Base-by-base conservation (phyloP, 37 sponge, comb jelly and placozoan genomes). In the Spongilla lacustris region DNA sequence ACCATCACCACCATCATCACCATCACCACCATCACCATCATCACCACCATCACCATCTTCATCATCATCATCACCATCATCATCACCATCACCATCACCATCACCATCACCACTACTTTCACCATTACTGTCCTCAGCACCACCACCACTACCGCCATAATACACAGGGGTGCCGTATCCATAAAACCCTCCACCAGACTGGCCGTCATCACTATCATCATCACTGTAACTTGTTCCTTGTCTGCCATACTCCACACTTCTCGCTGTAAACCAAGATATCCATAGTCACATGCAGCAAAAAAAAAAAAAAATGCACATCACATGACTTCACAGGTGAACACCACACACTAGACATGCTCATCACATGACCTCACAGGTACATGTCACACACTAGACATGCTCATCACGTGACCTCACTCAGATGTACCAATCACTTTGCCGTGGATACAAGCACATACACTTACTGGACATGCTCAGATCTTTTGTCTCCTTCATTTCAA, bases 401-500 rank as follows among this genome's bases (percentile, higher is more conserved):
- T 46, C 46, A 46, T 46, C 46, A 46, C 8, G 46, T 46, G 46
- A 46, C 46, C 46, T 46, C 46, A 46, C 46, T 10, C 46, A 46
- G n/a, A n/a, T n/a, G n/a, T n/a, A n/a, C n/a, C n/a, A n/a, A n/a
- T n/a, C n/a, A n/a, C n/a, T n/a, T n/a, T n/a, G n/a, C n/a, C n/a
- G n/a, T n/a, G n/a, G n/a, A n/a, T n/a, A n/a, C 27, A 69, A 69
- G 21, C 6, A 9, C 4, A n/a, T n/a, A n/a, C 2, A 85, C 91
- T 93, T 36, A 91, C 95, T 94, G 36, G 99, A 97, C 93, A 99
- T 92, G 88, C 89, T 84, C 14, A 97, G 90, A 4, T 93, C 96
- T 67, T 95, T 95, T 6, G 97, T 97, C 78, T 99, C 99, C 84
- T 95, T 95, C 31, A 93, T 93, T 37, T 73, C 82, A 72, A 91